Base-by-base conservation (phyloP, 2,113 vertebrate species). In the Periophthalmus modestus region DNA sequence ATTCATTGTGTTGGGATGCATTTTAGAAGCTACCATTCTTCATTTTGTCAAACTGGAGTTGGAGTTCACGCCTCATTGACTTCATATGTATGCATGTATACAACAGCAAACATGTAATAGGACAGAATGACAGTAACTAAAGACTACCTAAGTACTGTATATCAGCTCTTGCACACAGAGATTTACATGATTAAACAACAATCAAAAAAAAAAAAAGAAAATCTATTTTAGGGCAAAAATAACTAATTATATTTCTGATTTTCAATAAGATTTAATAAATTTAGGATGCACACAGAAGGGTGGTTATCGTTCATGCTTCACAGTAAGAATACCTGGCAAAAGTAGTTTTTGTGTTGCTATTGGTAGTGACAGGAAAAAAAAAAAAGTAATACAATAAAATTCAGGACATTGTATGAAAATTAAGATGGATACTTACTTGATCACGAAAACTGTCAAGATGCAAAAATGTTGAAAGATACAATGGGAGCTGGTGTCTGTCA, bases 41-140 rank as follows among this genome's bases (percentile, higher is more conserved):
- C 79, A 87, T 91, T 84, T 90, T 92, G 91, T 92, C 87, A 85
- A 75, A 81, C 61, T 3, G 68, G 73, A 66, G 54, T 72, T 63
- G 34, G 57, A 59, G 50, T 75, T 77, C 62, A 69, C 76, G 69
- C 79, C 63, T 86, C n/a, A 71, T 70, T 86, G 59, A 2, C 46
- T 68, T 67, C 24, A 43, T 80, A 71, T 33, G 57, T 73, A 84
- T 52, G 62, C 66, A 71, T 21, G 14, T 46, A 66, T 66, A 79
- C 68, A 84, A 81, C 79, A 69, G 66, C 62, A 65, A 69, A 63
- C 76, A 80, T 46, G 62, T 65, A 39, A 65, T 39, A n/a, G 36
- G 62, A 77, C 84, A 75, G 78, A 85, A 85, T 75, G 80, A 62
- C 75, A 84, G 80, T 85, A 86, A 77, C 87, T 88, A 78, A 73